A percentile compares a stretch with the other conserved stretches of the same genome.
These are phyloP conservation scores for Thalassaphorura encarpata DNA, from an alignment of 1,140 invertebrate genomes.

Conservation along the genomic window DNA sequence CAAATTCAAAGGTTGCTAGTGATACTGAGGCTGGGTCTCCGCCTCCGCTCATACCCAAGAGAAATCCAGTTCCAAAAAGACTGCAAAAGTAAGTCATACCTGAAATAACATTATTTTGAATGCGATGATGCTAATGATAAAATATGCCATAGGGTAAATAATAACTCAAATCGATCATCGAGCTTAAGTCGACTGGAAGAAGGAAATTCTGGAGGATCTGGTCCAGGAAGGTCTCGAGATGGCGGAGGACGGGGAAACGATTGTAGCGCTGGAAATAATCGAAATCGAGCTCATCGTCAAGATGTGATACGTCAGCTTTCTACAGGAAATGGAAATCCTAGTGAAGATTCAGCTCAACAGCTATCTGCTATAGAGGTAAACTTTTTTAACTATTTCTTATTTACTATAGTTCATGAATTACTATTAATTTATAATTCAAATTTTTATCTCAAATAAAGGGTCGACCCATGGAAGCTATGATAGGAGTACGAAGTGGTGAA, in stretches of 20 bases:
- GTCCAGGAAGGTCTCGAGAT: too few species aligned
- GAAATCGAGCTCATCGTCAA: slow-evolving; percentile 1
- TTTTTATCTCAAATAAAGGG: slow-evolving; percentile 3
- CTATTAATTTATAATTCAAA: too few species aligned
- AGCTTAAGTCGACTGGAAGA: slow-evolving; percentile 15
- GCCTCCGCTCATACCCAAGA: slow-evolving; percentile 9
- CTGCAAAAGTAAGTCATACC: slow-evolving; percentile 8
- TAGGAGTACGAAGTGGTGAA: slow-evolving; percentile 20
- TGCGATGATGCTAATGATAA: too few species aligned
- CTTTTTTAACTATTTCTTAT: too few species aligned
- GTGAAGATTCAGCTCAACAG: too few species aligned
- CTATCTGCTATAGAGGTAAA: too few species aligned
- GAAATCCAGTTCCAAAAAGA: slow-evolving; percentile 5
- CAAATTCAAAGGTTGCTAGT: neutral
- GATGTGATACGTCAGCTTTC: neutral
- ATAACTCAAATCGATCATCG: slow-evolving; percentile 4
- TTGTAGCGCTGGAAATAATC: too few species aligned
- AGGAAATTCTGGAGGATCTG: neutral
- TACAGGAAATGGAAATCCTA: neutral
- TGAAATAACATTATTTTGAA: too few species aligned
- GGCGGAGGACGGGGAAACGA: too few species aligned
- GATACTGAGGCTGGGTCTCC: neutral
- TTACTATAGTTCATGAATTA: too few species aligned
- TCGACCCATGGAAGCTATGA: slow-evolving; percentile 19
- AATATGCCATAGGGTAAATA: too few species aligned